Percentiles rank a stretch among this genome's conserved stretches.
phyloP scores from a whole-genome alignment of 2,797 vertebrate genomes.

The Poecilia gillii region DNA sequence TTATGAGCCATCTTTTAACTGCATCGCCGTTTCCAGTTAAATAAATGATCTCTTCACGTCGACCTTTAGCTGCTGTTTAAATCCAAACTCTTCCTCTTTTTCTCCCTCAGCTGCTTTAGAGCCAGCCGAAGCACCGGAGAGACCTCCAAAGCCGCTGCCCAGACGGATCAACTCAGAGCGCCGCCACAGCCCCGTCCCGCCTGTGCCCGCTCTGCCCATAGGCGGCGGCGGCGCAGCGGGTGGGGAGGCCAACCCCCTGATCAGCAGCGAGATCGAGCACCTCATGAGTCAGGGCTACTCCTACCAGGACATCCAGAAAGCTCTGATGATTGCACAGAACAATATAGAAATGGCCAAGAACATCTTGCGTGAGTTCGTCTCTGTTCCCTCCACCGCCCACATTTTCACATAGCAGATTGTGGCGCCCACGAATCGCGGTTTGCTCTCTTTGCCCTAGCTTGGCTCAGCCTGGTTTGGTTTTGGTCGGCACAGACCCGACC shows the following conservation, averaged over 20 bases:
- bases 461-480: slow-evolving; percentile 55
- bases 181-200: slow-evolving; percentile 80
- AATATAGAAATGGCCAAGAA: slow-evolving; percentile 99
- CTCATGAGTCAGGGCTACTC: slow-evolving; percentile 98
- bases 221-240: slow-evolving; percentile 40
- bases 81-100: neutral
- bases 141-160: slow-evolving; percentile 94
- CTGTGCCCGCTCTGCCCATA: slow-evolving; percentile 13
- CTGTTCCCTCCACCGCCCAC: slow-evolving; percentile 90
- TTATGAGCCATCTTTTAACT: neutral
- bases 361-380: slow-evolving; percentile 96
- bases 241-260: slow-evolving; percentile 79
- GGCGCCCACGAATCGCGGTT: slow-evolving; percentile 19
- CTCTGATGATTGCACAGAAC: slow-evolving; percentile 97
- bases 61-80: slow-evolving; percentile 2
- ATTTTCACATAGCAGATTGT: slow-evolving; percentile 90
- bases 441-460: slow-evolving; percentile 60
- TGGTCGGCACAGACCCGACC: slow-evolving; percentile 49
- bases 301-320: slow-evolving; percentile 99
- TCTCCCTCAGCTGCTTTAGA: slow-evolving; percentile 82
- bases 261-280: slow-evolving; percentile 93
- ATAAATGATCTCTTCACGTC: neutral
- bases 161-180: slow-evolving; percentile 94
- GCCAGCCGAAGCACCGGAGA: slow-evolving; percentile 88
- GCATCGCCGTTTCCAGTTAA: neutral